Percentiles rank a stretch among this genome's conserved stretches.
Evolutionary conservation across 2,113 vertebrate genomes (phyloP).

Genomic region (Eptesicus fuscus): DNA sequence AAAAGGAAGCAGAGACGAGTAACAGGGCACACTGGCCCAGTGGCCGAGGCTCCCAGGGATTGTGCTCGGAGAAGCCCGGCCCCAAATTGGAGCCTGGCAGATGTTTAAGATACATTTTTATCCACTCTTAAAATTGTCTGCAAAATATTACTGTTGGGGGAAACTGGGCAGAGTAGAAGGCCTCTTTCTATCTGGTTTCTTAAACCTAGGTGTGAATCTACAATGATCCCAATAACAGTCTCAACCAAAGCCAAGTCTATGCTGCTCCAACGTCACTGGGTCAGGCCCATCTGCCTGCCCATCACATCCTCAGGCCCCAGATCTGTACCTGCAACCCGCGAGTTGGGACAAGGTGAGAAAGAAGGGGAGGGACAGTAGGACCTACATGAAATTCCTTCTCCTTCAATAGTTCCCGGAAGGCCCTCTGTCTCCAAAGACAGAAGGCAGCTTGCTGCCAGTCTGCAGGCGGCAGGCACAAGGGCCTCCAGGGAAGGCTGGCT

Average conservation of each 20-base stretch:
- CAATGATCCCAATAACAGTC: accelerated
- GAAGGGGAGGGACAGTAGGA: background rate
- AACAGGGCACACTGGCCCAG: accelerated
- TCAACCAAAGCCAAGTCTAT: background rate
- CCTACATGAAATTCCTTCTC: slow-evolving; percentile 79
- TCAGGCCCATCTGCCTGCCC: background rate
- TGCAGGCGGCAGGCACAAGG: slow-evolving; percentile 15
- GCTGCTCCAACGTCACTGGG: too few species aligned
- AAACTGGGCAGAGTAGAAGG: background rate
- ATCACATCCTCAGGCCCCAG: background rate
- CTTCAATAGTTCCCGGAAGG: slow-evolving; percentile 78
- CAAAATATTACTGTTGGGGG: background rate
- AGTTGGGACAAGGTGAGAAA: accelerated
- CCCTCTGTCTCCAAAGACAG: slow-evolving; percentile 84
- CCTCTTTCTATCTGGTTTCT: background rate
- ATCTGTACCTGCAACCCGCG: accelerated
- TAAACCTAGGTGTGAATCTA: background rate
- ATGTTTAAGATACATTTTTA: accelerated
- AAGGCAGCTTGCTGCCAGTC: slow-evolving; percentile 79
- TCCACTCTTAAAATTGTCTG: background rate
- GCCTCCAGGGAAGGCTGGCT: slow-evolving; percentile 63
- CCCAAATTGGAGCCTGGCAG: too few species aligned
- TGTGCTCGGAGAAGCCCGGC: accelerated
- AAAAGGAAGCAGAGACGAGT: accelerated
- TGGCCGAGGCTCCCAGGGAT: accelerated